phyloP scores from a whole-genome alignment of 2,797 vertebrate species.

The Chloroceryle amazona region DNA sequence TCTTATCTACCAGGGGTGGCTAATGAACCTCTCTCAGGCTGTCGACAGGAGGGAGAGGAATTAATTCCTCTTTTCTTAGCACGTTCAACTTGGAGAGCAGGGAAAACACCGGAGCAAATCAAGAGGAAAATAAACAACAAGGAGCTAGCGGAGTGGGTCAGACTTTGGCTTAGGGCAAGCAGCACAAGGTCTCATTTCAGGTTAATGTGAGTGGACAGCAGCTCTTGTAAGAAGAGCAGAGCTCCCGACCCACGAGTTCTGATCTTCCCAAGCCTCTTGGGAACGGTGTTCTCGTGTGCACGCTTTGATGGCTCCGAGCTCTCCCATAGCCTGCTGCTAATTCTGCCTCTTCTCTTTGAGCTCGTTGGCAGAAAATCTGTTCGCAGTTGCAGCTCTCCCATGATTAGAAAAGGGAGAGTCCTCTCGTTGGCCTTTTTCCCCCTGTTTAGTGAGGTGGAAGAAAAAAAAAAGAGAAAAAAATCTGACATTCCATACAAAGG shows the following conservation, averaged over 20 bases:
- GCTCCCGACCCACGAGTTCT: neutral
- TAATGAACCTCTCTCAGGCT: neutral
- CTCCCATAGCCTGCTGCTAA: neutral
- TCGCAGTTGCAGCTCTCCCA: neutral
- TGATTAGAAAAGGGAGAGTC: neutral
- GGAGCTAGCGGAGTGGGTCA: neutral
- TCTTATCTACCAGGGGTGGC: too few species aligned
- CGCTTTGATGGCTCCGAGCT: neutral
- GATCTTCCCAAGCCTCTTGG: neutral
- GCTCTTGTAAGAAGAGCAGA: neutral
- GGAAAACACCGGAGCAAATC: neutral
- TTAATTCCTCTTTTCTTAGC: neutral
- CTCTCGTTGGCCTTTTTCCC: neutral
- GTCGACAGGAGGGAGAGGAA: neutral
- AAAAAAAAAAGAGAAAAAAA: neutral
- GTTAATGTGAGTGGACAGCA: neutral
- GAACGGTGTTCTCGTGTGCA: neutral
- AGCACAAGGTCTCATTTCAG: neutral
- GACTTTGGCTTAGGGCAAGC: neutral
- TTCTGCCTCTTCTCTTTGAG: neutral
- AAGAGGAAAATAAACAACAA: neutral
- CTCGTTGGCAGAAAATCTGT: neutral
- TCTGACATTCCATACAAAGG: neutral
- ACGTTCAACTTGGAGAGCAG: neutral
- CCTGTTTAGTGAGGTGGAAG: neutral